A percentile compares a stretch with the other conserved stretches of the same genome.
Conservation (phyloP, 1,140 invertebrate species). For the Tetramorium simillimum region DNA sequence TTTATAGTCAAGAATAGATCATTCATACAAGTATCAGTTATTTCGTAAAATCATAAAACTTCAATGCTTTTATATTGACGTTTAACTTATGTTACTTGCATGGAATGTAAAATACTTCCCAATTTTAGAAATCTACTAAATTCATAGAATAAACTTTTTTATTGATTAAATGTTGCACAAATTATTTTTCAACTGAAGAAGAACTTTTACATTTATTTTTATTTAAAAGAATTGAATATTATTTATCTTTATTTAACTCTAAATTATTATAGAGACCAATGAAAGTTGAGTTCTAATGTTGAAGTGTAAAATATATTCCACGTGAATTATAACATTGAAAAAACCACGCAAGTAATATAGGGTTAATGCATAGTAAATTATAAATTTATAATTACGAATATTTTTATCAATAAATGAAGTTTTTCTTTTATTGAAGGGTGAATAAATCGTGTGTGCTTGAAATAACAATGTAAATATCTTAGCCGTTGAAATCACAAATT, state of each 20-base stretch:
- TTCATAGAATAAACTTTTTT: not conserved
- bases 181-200: not conserved
- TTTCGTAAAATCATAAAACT: not conserved
- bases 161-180: not conserved
- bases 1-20: not conserved
- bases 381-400: not conserved
- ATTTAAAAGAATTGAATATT: not conserved
- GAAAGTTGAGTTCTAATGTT: not conserved
- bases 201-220: not conserved
- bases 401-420: not conserved
- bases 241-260: not conserved
- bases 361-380: not conserved
- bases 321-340: not conserved
- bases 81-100: not conserved
- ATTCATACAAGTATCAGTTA: not conserved
- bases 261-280: not conserved
- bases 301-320: not conserved
- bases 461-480: conserved; percentile 16
- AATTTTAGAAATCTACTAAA: not conserved
- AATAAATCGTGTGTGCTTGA: not conserved
- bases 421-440: not conserved
- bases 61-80: not conserved
- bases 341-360: not conserved
- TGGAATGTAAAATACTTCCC: not conserved
- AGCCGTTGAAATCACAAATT: not conserved